A percentile compares a stretch with the other conserved stretches of the same genome.
Conservation (phyloP, 37 sponge, comb jelly and placozoan genomes). For the Cladorhizidae sp. region DNA sequence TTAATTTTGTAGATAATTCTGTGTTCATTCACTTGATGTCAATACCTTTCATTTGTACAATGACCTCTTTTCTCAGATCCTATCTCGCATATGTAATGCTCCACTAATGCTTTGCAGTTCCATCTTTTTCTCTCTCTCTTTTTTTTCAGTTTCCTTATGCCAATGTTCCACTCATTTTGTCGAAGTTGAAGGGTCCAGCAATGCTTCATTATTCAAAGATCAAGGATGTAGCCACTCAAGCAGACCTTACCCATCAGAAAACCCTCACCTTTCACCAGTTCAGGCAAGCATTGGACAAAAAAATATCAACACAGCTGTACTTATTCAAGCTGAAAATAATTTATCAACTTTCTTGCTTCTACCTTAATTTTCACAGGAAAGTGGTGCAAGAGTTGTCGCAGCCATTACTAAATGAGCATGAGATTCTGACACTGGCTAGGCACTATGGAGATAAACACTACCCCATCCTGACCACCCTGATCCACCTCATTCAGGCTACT, state of each 20-base stretch:
- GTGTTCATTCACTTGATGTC: no score
- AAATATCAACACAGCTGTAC: background rate
- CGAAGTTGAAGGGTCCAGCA: conserved; percentile 73
- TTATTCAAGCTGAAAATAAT: no score
- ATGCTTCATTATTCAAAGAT: conserved; percentile 28
- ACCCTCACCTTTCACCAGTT: conserved; percentile 47
- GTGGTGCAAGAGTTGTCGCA: conserved; percentile 56
- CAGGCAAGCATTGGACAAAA: conserved; percentile 20
- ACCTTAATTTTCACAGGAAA: conserved; percentile 8
- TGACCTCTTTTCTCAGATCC: no score
- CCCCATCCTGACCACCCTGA: conserved; percentile 56
- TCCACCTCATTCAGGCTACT: conserved; percentile 55
- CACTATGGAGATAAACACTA: conserved; percentile 68
- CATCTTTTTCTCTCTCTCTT: background rate
- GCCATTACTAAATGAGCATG: conserved; percentile 83
- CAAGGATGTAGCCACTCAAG: conserved; percentile 32
- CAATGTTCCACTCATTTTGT: conserved; percentile 58
- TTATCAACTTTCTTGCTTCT: background rate
- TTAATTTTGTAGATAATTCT: no score
- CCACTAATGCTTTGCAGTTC: no score
- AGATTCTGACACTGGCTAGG: conserved; percentile 84
- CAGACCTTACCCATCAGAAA: conserved; percentile 44
- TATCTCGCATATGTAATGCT: no score
- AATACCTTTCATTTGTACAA: no score
- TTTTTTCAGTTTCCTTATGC: conserved; percentile 79